Evolutionary conservation across 2,888 invertebrate species (phyloP).

Genomic region (Malacosoma neustria): DNA sequence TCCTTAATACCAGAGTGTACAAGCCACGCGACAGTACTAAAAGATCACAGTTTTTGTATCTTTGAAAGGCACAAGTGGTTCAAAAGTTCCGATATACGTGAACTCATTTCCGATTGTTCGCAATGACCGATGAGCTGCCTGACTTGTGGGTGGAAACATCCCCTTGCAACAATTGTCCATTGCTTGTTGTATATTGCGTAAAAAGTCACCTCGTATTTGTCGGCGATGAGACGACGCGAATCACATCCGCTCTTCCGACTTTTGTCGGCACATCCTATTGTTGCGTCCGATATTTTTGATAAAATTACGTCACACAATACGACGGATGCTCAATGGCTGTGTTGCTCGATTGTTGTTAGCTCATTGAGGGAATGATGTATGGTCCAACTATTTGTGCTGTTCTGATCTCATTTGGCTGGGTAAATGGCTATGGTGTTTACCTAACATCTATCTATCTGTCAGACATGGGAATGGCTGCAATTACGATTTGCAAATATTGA

Average conservation of each 20-base stretch:
- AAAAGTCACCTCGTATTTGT: constrained; percentile 42
- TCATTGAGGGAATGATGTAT: constrained; percentile 69
- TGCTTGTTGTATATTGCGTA: constrained; percentile 55
- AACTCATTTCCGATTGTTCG: constrained; percentile 65
- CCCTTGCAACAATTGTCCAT: constrained; percentile 50
- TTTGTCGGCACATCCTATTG: constrained; percentile 61
- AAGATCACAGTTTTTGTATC: constrained; percentile 7
- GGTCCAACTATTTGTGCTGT: constrained; percentile 30
- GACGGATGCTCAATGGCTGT: constrained; percentile 49
- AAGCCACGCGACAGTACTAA: background rate
- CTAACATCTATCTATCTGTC: constrained; percentile 35
- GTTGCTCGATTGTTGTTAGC: constrained; percentile 66
- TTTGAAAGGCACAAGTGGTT: constrained; percentile 43
- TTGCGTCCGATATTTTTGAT: constrained; percentile 68
- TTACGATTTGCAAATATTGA: constrained; percentile 18
- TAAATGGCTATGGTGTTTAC: constrained; percentile 41
- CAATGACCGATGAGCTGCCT: constrained; percentile 60
- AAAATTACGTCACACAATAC: constrained; percentile 68
- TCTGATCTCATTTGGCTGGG: constrained; percentile 53
- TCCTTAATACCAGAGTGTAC: background rate
- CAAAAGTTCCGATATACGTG: constrained; percentile 54
- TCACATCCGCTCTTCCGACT: constrained; percentile 73
- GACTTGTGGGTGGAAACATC: constrained; percentile 71
- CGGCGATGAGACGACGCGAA: constrained; percentile 63
- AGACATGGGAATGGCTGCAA: constrained; percentile 18